Evolutionary conservation across 2,113 vertebrate species (phyloP).

Genomic region (Synodontis membranacea): DNA sequence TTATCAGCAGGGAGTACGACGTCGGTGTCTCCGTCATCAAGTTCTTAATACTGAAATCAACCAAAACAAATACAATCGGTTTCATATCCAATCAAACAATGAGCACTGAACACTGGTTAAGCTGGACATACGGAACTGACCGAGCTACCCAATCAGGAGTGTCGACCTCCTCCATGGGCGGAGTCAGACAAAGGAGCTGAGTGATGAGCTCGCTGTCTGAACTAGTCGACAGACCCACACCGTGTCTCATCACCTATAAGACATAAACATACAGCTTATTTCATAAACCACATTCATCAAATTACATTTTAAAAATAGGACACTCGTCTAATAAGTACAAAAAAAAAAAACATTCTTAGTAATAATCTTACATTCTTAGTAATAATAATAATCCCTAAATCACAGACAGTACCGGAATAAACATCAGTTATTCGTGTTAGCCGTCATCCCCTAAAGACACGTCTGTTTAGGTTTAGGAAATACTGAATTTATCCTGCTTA

Average conservation of each 20-base stretch:
- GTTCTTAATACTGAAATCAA: constrained; percentile 87
- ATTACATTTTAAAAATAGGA: neutral
- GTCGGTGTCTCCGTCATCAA: constrained; percentile 94
- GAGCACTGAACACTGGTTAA: neutral
- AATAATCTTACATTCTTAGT: neutral
- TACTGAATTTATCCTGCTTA: neutral
- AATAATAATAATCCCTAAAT: neutral
- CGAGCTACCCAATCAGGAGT: constrained; percentile 95
- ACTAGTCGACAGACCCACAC: constrained; percentile 92
- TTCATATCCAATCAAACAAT: neutral
- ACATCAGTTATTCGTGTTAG: neutral
- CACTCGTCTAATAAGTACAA: neutral
- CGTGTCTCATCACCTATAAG: constrained; percentile 89
- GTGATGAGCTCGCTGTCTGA: constrained; percentile 98
- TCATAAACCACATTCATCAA: neutral
- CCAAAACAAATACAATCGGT: neutral
- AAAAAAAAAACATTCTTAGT: neutral
- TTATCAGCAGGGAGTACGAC: constrained; percentile 91
- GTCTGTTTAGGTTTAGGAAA: neutral
- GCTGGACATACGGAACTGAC: constrained; percentile 63
- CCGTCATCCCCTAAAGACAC: no score
- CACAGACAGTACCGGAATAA: neutral
- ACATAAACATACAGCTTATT: neutral
- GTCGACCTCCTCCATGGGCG: constrained; percentile 87
- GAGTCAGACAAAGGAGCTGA: constrained; percentile 92